phyloP scores from a whole-genome alignment of 92 coral and sea anemone species.

The Muricea muricata region DNA sequence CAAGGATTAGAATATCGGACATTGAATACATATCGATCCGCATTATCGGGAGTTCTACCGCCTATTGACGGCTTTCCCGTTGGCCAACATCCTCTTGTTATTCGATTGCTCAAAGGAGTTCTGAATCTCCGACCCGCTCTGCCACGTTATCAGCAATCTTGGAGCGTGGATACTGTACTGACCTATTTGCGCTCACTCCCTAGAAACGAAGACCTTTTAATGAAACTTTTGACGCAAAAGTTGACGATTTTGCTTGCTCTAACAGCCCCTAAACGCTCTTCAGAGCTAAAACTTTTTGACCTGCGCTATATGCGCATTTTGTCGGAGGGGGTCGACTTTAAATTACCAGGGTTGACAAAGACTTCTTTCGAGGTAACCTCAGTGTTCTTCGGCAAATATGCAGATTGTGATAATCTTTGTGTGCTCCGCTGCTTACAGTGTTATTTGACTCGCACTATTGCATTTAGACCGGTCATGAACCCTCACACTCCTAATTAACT shows the following conservation, averaged over 20 bases:
- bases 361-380: constrained; percentile 24
- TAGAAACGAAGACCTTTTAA: constrained; percentile 29
- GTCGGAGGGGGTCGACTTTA: constrained; percentile 43
- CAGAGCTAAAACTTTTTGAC: constrained; percentile 39
- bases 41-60: constrained; percentile 31
- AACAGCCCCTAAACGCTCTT: constrained; percentile 42
- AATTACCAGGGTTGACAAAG: constrained; percentile 40
- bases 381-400: constrained; percentile 4
- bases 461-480: neutral
- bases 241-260: constrained; percentile 18
- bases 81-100: constrained; percentile 26
- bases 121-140: constrained; percentile 26
- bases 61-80: constrained; percentile 40
- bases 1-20: neutral
- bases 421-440: constrained; percentile 14
- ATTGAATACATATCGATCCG: constrained; percentile 37
- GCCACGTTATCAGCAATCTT: constrained; percentile 49
- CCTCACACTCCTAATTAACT: neutral
- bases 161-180: constrained; percentile 41
- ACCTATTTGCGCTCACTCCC: constrained; percentile 1
- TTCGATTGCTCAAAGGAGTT: constrained; percentile 34
- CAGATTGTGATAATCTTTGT: neutral
- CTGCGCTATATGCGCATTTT: constrained; percentile 15
- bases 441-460: neutral
- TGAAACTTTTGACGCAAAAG: constrained; percentile 32